Evolutionary conservation across 2,888 invertebrate species (phyloP).

Genomic region (Augochlorella aurata): DNA sequence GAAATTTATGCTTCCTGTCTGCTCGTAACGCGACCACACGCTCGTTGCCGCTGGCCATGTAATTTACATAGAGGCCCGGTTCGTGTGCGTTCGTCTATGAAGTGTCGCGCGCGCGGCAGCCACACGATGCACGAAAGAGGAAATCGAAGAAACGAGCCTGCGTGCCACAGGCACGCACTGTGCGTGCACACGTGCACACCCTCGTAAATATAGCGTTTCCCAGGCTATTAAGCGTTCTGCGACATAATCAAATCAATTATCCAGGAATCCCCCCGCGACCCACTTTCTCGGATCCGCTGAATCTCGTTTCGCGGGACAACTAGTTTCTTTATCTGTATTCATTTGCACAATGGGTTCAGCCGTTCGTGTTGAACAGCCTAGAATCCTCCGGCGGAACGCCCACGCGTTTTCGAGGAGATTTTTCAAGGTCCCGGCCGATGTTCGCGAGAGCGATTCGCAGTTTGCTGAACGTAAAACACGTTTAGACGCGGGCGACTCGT

Average conservation of each 20-base stretch:
- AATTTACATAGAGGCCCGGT: constrained; percentile 47
- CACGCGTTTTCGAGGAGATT: neutral
- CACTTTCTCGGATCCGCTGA: neutral
- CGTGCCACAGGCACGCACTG: neutral
- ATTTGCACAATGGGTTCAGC: neutral
- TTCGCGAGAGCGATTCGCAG: constrained; percentile 10
- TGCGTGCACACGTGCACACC: constrained; percentile 37
- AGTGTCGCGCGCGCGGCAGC: constrained; percentile 28
- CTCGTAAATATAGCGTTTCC: constrained; percentile 23
- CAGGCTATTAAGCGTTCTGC: neutral
- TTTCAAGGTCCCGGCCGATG: neutral
- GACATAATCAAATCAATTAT: neutral
- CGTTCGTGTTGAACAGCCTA: neutral
- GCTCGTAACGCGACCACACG: constrained; percentile 64
- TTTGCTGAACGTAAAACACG: constrained; percentile 31
- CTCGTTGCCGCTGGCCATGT: constrained; percentile 32
- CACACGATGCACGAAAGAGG: constrained; percentile 24
- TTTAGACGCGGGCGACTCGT: constrained; percentile 13
- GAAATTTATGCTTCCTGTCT: constrained; percentile 80
- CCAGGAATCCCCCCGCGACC: neutral
- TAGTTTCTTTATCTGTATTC: neutral
- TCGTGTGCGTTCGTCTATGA: constrained; percentile 47
- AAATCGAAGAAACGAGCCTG: constrained; percentile 55
- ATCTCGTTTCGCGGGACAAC: neutral
- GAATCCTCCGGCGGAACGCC: neutral